Evolutionary conservation across 2,797 vertebrate genomes (phyloP).

Genomic region (Ispidina picta): DNA sequence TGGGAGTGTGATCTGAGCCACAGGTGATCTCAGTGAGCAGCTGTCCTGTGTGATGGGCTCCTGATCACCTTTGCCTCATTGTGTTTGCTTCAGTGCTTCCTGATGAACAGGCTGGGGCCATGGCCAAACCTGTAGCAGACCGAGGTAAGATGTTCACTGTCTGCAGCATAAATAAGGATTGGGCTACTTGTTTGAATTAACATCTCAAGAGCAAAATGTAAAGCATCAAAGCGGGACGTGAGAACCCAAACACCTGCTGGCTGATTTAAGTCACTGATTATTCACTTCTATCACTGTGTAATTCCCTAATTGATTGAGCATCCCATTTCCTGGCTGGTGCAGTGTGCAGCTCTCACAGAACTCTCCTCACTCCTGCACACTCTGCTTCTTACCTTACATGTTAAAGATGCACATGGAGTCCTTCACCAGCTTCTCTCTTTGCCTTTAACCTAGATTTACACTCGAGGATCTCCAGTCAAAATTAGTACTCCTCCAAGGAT

Average conservation of each 20-base stretch:
- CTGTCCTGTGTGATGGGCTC: background rate
- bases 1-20: background rate
- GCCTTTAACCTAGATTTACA: background rate
- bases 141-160: background rate
- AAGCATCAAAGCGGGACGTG: background rate
- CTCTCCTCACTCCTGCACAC: rapidly evolving
- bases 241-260: background rate
- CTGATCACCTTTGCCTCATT: background rate
- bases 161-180: background rate
- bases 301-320: background rate
- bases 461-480: background rate
- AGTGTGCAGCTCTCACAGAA: background rate
- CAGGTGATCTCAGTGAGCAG: rapidly evolving
- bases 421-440: background rate
- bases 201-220: background rate
- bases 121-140: background rate
- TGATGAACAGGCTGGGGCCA: rapidly evolving
- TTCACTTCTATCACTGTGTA: background rate
- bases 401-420: background rate
- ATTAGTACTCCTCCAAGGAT: background rate
- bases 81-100: background rate
- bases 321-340: background rate
- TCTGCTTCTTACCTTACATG: background rate
- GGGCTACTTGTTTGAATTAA: background rate
- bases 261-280: background rate